A percentile compares a stretch with the other conserved stretches of the same genome.
Conservation (phyloP, 2,888 invertebrate species). For the Brenthis daphne region DNA sequence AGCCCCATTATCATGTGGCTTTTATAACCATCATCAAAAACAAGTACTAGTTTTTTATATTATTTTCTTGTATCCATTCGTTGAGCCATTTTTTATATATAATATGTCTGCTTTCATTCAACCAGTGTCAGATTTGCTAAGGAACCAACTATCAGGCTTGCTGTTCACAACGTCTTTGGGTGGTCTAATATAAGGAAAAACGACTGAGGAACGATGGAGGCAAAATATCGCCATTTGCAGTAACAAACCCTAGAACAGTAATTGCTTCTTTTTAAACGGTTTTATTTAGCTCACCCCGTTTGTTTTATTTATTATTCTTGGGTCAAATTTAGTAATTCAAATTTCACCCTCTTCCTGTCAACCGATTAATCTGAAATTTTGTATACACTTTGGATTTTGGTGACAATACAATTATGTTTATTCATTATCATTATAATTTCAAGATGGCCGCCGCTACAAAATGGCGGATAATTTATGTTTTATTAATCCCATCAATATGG, state of each 20-base stretch:
- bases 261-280: slow-evolving; percentile 44
- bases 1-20: neutral
- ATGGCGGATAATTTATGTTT: too few relatives aligned
- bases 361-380: too few relatives aligned
- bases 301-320: too few relatives aligned
- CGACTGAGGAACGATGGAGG: slow-evolving; percentile 35
- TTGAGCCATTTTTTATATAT: slow-evolving; percentile 6
- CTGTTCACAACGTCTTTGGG: slow-evolving; percentile 37
- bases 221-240: slow-evolving; percentile 38
- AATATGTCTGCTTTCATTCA: slow-evolving; percentile 34
- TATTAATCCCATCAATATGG: too few relatives aligned
- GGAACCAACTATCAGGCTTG: slow-evolving; percentile 32
- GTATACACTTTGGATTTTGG: too few relatives aligned
- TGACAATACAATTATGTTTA: too few relatives aligned
- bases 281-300: too few relatives aligned
- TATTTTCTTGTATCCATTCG: neutral
- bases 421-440: too few relatives aligned
- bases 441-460: too few relatives aligned
- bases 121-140: slow-evolving; percentile 35
- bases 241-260: slow-evolving; percentile 35
- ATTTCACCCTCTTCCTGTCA: too few relatives aligned
- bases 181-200: slow-evolving; percentile 36
- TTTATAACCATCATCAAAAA: slow-evolving; percentile 1
- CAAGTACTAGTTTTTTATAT: neutral
- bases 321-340: too few relatives aligned